Evolutionary conservation across 2,888 invertebrate species (phyloP).

Genomic region (Dasypogon diadema): DNA sequence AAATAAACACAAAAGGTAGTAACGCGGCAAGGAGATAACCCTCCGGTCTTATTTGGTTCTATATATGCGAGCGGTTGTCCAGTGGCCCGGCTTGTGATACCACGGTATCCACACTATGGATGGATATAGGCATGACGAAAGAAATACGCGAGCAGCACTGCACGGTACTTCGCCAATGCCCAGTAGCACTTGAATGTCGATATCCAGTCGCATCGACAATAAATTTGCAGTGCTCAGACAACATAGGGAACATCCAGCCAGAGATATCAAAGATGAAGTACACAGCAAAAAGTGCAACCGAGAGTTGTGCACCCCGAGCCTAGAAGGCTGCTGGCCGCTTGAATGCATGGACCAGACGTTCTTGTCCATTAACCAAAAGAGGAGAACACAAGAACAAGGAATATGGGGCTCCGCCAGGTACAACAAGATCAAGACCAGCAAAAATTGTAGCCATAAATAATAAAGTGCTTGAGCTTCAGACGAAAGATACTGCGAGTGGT

Average conservation of each 20-base stretch:
- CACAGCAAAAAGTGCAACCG: constrained; percentile 46
- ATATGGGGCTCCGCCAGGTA: constrained; percentile 47
- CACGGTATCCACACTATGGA: constrained; percentile 16
- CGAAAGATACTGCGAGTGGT: constrained; percentile 45
- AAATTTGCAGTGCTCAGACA: constrained; percentile 65
- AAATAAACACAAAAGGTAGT: constrained; percentile 13
- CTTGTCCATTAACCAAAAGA: constrained; percentile 54
- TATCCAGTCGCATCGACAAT: constrained; percentile 68
- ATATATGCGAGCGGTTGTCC: constrained; percentile 29
- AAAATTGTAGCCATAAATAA: constrained; percentile 55
- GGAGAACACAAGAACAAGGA: constrained; percentile 45
- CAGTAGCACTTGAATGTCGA: constrained; percentile 69
- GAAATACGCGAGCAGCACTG: constrained; percentile 20
- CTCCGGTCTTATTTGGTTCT: constrained; percentile 46
- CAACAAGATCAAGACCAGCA: constrained; percentile 45
- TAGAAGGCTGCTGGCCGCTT: constrained; percentile 23
- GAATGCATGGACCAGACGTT: constrained; percentile 50
- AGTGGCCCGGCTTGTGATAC: constrained; percentile 26
- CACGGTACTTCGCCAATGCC: constrained; percentile 61
- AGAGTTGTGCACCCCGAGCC: constrained; percentile 33
- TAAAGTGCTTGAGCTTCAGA: constrained; percentile 54
- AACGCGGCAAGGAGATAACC: constrained; percentile 35
- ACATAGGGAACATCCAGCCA: constrained; percentile 43
- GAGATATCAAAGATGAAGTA: constrained; percentile 48
- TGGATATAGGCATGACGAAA: constrained; percentile 18